A percentile compares a stretch with the other conserved stretches of the same genome.
Conservation (phyloP, 2,888 invertebrate genomes). For the Ornithoptera priamus region DNA sequence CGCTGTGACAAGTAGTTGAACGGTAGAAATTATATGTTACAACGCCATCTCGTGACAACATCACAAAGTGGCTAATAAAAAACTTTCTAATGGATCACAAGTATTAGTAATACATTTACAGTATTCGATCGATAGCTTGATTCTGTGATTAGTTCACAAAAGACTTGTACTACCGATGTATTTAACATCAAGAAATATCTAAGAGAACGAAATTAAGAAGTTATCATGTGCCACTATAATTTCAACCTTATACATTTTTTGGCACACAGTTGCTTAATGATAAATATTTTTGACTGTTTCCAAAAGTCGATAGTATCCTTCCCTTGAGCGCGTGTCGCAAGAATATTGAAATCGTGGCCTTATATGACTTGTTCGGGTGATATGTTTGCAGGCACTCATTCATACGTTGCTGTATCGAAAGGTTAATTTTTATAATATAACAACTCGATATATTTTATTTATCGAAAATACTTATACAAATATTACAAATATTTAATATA, state of each 20-base stretch:
- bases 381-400: conserved; percentile 26
- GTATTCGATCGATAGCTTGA: not conserved
- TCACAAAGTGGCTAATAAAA: not conserved
- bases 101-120: not conserved
- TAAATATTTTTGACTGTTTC: not conserved
- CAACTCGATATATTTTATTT: too few relatives aligned
- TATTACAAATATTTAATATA: too few relatives aligned
- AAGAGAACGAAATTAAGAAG: not conserved
- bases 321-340: conserved; percentile 11
- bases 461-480: too few relatives aligned
- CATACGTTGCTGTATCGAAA: conserved; percentile 10
- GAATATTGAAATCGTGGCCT: conserved; percentile 9
- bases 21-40: not conserved
- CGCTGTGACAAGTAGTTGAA: not conserved
- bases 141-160: not conserved
- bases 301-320: conserved; percentile 4
- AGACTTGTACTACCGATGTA: not conserved
- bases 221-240: not conserved
- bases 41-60: not conserved
- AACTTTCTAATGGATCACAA: not conserved
- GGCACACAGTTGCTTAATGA: not conserved
- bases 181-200: not conserved
- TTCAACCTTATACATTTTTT: not conserved
- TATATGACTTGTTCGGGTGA: not conserved
- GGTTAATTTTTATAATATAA: not conserved